phyloP scores from a whole-genome alignment of 1,140 invertebrate species.

The Conus ventricosus region DNA sequence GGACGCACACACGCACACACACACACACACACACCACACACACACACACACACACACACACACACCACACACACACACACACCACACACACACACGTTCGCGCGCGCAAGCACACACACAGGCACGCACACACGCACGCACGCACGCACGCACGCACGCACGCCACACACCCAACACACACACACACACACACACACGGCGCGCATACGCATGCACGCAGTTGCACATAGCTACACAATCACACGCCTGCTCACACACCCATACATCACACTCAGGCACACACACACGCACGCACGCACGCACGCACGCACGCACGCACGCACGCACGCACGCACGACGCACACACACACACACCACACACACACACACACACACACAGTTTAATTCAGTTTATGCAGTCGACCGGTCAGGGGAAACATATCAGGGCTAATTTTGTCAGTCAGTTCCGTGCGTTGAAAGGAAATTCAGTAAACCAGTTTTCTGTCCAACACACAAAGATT shows the following conservation, averaged over 20 bases:
- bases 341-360: conserved; percentile 17
- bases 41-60: background rate
- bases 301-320: background rate
- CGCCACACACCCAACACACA: background rate
- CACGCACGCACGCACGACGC: background rate
- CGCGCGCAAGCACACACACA: background rate
- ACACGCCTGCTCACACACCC: background rate
- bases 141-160: background rate
- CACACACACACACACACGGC: no score
- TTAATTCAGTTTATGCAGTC: background rate
- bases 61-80: background rate
- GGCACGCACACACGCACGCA: background rate
- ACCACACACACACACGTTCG: no score
- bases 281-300: background rate
- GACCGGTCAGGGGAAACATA: no score
- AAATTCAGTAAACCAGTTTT: no score
- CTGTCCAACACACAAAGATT: no score
- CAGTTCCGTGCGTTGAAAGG: no score
- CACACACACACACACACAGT: conserved; percentile 17
- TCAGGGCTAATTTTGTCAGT: no score
- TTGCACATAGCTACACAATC: background rate
- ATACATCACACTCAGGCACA: background rate
- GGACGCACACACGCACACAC: background rate
- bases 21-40: conserved; percentile 10
- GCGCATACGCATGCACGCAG: background rate